Evolutionary conservation across 1,140 invertebrate species (phyloP).

Genomic region (Bombus fervidus): DNA sequence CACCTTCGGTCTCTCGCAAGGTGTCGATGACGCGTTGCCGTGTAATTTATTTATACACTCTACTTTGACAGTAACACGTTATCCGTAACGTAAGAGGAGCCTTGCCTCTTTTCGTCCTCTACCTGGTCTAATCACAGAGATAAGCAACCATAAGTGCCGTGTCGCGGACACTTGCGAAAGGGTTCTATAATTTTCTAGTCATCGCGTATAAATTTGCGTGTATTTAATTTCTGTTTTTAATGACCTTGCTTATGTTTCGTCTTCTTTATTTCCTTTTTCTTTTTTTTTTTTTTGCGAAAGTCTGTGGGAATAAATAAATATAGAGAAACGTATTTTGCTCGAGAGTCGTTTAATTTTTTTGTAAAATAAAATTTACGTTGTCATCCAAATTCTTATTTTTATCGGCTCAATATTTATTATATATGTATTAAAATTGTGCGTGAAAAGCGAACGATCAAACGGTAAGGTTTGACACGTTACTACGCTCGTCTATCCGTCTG

Average conservation of each 20-base stretch:
- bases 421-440: too few species aligned
- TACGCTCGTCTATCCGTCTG: too few species aligned
- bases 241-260: background rate
- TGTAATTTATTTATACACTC: conserved; percentile 51
- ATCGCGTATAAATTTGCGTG: background rate
- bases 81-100: conserved; percentile 55
- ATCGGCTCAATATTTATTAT: too few species aligned
- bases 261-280: too few species aligned
- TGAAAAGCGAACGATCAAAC: too few species aligned
- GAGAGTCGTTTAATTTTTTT: background rate
- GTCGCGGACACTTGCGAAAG: background rate
- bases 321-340: background rate
- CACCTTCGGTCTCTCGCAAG: conserved; percentile 23
- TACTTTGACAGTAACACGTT: conserved; percentile 72
- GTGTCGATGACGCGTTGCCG: conserved; percentile 35
- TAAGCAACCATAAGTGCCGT: background rate
- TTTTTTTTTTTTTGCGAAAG: background rate
- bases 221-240: background rate
- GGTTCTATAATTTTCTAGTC: background rate
- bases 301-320: background rate
- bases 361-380: too few species aligned
- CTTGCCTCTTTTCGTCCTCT: background rate
- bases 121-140: conserved; percentile 1
- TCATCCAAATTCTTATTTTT: too few species aligned
- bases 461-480: too few species aligned